phyloP scores from a whole-genome alignment of 92 coral and sea anemone species.

The Umimayanthus chanpuru region DNA sequence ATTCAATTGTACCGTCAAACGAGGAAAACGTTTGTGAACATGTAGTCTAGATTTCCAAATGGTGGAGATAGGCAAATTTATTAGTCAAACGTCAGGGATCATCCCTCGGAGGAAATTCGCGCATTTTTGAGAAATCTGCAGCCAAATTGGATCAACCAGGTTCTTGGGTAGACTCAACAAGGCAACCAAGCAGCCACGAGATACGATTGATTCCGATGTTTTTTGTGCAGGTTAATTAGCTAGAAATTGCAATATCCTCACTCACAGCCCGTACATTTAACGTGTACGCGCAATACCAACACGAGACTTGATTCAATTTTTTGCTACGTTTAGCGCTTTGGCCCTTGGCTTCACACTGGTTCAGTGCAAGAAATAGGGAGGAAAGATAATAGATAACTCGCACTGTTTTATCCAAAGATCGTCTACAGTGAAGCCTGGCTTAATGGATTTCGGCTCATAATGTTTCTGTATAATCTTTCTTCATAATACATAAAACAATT shows the following conservation, averaged over 20 bases:
- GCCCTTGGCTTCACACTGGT: background rate
- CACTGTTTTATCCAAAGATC: background rate
- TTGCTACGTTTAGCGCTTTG: too few species aligned
- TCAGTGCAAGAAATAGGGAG: background rate
- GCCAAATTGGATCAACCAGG: background rate
- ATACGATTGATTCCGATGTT: background rate
- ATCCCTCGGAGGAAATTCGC: background rate
- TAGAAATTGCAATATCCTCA: background rate
- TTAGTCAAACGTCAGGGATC: too few species aligned
- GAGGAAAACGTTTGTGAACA: too few species aligned
- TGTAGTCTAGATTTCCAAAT: too few species aligned
- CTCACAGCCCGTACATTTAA: background rate
- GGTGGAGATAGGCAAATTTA: too few species aligned
- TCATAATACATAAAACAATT: background rate
- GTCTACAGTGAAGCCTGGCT: background rate
- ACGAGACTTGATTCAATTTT: background rate
- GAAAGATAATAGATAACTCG: background rate
- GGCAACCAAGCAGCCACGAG: background rate
- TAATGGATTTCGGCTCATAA: background rate
- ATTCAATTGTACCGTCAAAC: too few species aligned
- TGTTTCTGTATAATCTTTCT: background rate
- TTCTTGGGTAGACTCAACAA: background rate
- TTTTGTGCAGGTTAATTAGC: slow-evolving; percentile 5
- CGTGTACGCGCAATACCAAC: background rate
- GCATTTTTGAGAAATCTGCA: background rate